Evolutionary conservation across 2,888 invertebrate genomes (phyloP).

Genomic region (Dexiosoma caninum): DNA sequence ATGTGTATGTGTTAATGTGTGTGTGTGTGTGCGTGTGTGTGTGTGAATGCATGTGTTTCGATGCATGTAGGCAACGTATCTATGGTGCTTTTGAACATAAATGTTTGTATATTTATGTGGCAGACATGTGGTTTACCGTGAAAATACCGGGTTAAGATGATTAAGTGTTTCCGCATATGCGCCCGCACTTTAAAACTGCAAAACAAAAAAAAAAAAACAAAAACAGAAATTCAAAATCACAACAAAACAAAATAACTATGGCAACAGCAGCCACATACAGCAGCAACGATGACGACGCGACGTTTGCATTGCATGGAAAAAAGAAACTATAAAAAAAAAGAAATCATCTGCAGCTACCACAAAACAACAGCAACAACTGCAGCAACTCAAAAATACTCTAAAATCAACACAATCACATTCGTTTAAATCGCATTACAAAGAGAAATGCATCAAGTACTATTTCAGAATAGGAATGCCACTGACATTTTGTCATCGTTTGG

Average conservation of each 20-base stretch:
- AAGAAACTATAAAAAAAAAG: not conserved
- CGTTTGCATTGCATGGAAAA: slow-evolving; percentile 22
- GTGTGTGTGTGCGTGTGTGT: no score
- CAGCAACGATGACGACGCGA: slow-evolving; percentile 1
- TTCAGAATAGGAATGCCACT: not conserved
- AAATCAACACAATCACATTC: slow-evolving; percentile 11
- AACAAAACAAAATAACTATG: slow-evolving; percentile 41
- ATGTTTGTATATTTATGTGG: slow-evolving; percentile 61
- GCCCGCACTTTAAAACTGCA: slow-evolving; percentile 66
- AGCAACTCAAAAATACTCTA: slow-evolving; percentile 23
- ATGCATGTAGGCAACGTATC: slow-evolving; percentile 20
- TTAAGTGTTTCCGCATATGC: slow-evolving; percentile 64
- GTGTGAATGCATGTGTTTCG: not conserved
- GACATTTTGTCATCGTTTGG: no score
- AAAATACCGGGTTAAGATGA: slow-evolving; percentile 65
- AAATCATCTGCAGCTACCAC: slow-evolving; percentile 58
- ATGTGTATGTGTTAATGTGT: not conserved
- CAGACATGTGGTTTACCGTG: slow-evolving; percentile 64
- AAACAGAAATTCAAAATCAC: slow-evolving; percentile 57
- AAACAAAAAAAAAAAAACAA: slow-evolving; percentile 61
- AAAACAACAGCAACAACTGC: slow-evolving; percentile 53
- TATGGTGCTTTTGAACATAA: slow-evolving; percentile 48
- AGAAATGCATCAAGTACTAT: not conserved
- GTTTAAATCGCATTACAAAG: not conserved
- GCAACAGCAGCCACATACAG: slow-evolving; percentile 4